A percentile compares a stretch with the other conserved stretches of the same genome.
phyloP scores from a whole-genome alignment of 2,888 invertebrate species.

The Caenorhabditis becei region DNA sequence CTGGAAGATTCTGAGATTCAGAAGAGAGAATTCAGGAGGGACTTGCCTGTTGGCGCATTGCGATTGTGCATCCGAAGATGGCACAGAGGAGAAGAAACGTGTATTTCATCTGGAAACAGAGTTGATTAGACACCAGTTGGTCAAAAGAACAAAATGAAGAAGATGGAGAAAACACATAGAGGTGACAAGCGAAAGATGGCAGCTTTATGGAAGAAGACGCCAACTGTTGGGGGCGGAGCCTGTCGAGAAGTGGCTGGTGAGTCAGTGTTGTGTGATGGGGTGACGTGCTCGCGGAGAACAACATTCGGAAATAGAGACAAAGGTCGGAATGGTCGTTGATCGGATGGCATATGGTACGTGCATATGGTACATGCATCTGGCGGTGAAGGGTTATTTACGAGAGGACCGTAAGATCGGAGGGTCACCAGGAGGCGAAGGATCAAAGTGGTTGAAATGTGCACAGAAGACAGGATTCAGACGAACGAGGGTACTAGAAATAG shows the following conservation, averaged over 20 bases:
- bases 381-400: too few relatives aligned
- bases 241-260: not conserved
- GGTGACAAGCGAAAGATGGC: not conserved
- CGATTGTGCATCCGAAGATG: conserved; percentile 65
- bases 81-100: conserved; percentile 59
- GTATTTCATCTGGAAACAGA: conserved; percentile 48
- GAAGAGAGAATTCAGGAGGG: not conserved
- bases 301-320: not conserved
- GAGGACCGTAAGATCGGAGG: too few relatives aligned
- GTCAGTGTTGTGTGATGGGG: not conserved
- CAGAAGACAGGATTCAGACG: too few relatives aligned
- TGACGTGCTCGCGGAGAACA: not conserved
- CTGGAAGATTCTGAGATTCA: conserved; percentile 24
- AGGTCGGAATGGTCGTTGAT: not conserved
- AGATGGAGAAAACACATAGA: not conserved
- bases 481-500: too few relatives aligned
- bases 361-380: too few relatives aligned
- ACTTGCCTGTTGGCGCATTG: conserved; percentile 72
- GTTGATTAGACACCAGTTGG: not conserved
- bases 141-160: not conserved
- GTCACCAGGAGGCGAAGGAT: too few relatives aligned
- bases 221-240: conserved; percentile 40
- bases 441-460: too few relatives aligned
- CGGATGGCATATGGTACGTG: too few relatives aligned
- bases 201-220: conserved; percentile 10